Evolutionary conservation across 2,888 invertebrate species (phyloP).

Genomic region (Catotricha subobsoleta): DNA sequence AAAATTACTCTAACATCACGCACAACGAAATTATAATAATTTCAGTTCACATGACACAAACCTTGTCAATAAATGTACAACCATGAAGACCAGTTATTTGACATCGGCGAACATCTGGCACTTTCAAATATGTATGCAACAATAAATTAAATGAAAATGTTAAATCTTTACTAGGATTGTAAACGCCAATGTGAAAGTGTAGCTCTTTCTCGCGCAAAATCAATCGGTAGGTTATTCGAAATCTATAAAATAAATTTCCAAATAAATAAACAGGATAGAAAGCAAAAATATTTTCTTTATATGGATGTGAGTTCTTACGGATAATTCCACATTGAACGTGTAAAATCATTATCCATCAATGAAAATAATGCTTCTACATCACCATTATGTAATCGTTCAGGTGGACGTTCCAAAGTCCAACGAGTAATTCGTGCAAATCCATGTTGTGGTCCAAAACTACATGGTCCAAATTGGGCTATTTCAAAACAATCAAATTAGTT

Average conservation of each 20-base stretch:
- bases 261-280: slow-evolving; percentile 5
- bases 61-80: slow-evolving; percentile 78
- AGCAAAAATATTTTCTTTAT: not conserved
- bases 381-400: slow-evolving; percentile 72
- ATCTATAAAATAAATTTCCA: slow-evolving; percentile 34
- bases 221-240: slow-evolving; percentile 80
- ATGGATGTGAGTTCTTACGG: slow-evolving; percentile 39
- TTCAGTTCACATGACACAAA: slow-evolving; percentile 20
- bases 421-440: slow-evolving; percentile 86
- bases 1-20: too few relatives aligned
- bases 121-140: slow-evolving; percentile 90
- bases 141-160: slow-evolving; percentile 84
- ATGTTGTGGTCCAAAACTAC: slow-evolving; percentile 90
- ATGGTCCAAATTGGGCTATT: slow-evolving; percentile 84
- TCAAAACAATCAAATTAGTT: not conserved
- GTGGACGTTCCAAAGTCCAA: slow-evolving; percentile 80
- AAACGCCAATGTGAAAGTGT: slow-evolving; percentile 82
- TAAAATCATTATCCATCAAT: slow-evolving; percentile 82
- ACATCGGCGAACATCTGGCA: slow-evolving; percentile 79
- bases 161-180: slow-evolving; percentile 82
- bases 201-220: slow-evolving; percentile 80
- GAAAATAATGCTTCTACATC: slow-evolving; percentile 86
- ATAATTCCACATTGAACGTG: slow-evolving; percentile 87
- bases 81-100: slow-evolving; percentile 87
- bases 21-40: not conserved